Conservation (phyloP, 2,113 vertebrate species). For the Brachirus orientalis region DNA sequence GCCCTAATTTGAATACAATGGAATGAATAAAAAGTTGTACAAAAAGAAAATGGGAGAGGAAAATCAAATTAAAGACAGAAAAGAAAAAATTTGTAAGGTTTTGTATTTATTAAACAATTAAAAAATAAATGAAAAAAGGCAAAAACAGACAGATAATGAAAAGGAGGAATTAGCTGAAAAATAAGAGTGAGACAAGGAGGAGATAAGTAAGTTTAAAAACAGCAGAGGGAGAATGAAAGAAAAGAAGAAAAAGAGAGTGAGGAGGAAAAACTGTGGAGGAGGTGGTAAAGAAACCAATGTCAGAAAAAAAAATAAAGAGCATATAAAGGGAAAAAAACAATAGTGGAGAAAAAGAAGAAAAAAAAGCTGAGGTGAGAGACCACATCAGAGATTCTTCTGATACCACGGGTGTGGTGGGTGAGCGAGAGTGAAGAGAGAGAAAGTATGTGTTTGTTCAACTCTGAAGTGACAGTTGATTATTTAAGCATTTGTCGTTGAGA, state of each 20-base stretch:
- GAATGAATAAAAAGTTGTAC: too few relatives aligned
- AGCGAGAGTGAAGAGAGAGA: constrained; percentile 16
- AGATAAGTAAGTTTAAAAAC: background rate
- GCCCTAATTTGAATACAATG: too few relatives aligned
- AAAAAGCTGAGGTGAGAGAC: constrained; percentile 47
- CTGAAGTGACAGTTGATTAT: constrained; percentile 61
- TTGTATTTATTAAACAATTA: too few relatives aligned
- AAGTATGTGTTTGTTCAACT: constrained; percentile 23
- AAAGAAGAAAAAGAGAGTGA: background rate
- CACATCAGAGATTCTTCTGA: constrained; percentile 35
- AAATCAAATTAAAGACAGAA: too few relatives aligned
- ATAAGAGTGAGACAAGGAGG: too few relatives aligned
- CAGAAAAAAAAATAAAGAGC: background rate
- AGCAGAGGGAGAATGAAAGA: background rate
- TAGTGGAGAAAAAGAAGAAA: background rate
- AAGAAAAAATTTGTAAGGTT: too few relatives aligned
- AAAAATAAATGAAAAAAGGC: too few relatives aligned
- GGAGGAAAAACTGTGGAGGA: background rate
- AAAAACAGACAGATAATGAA: background rate
- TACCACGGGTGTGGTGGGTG: constrained; percentile 47
- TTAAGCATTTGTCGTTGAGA: constrained; percentile 24
- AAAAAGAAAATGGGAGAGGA: too few relatives aligned
- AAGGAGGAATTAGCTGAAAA: background rate
- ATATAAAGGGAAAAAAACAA: background rate
- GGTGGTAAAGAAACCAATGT: background rate